Evolutionary conservation across 1,140 invertebrate genomes (phyloP).

Genomic region (Procambarus clarkii): DNA sequence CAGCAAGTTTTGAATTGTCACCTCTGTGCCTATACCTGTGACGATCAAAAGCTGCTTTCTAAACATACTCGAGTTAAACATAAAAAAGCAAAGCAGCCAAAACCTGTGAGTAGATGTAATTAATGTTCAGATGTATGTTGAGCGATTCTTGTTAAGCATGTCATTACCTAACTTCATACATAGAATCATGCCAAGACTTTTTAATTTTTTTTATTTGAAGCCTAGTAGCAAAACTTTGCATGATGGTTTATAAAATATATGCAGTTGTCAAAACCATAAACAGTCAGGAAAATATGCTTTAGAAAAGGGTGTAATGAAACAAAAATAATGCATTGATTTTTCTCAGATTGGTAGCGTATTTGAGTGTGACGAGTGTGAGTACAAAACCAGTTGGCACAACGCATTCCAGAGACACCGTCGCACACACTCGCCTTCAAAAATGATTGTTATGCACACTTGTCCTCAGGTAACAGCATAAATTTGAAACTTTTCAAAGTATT

Average conservation of each 20-base stretch:
- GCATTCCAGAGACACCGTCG: slow-evolving; percentile 48
- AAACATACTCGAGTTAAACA: slow-evolving; percentile 60
- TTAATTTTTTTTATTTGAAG: too few species aligned
- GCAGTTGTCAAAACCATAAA: too few species aligned
- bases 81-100: slow-evolving; percentile 39
- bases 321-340: neutral
- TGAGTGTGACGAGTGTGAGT: slow-evolving; percentile 58
- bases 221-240: too few species aligned
- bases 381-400: slow-evolving; percentile 62
- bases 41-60: slow-evolving; percentile 54
- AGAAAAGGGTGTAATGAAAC: neutral
- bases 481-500: too few species aligned
- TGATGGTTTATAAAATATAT: too few species aligned
- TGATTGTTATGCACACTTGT: slow-evolving; percentile 51
- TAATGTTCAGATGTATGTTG: too few species aligned
- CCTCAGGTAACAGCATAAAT: slow-evolving; percentile 30
- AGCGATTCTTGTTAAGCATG: too few species aligned
- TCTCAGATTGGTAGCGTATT: slow-evolving; percentile 38
- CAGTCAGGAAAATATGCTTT: too few species aligned
- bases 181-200: too few species aligned
- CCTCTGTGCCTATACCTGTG: slow-evolving; percentile 59
- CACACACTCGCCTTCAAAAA: slow-evolving; percentile 53
- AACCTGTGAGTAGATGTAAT: neutral
- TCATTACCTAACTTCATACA: too few species aligned
- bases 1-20: slow-evolving; percentile 47